Percentiles rank a stretch among this genome's conserved stretches.
Conservation (phyloP, 2,888 invertebrate genomes). For the Hypena proboscidalis region DNA sequence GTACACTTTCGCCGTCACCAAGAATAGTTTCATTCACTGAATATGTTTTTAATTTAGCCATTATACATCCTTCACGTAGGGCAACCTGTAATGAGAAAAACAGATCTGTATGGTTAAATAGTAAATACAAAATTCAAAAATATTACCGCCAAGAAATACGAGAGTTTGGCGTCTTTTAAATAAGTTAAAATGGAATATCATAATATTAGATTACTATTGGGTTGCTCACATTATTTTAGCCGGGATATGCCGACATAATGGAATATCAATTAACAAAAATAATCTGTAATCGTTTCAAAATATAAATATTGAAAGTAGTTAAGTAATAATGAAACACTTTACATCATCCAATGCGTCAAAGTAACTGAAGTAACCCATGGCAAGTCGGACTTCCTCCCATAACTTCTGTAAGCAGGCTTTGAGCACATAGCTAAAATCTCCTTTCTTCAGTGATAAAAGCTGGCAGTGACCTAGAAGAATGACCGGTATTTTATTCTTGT, state of each 20-base stretch:
- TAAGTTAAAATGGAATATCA: no score
- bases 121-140: no score
- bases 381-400: constrained; percentile 86
- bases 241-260: no score
- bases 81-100: constrained; percentile 64
- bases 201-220: no score
- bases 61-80: constrained; percentile 87
- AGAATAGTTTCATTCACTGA: constrained; percentile 82
- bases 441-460: constrained; percentile 85
- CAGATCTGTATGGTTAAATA: constrained; percentile 2
- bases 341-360: constrained; percentile 87
- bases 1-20: constrained; percentile 79
- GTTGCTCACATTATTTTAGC: no score
- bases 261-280: no score
- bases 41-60: constrained; percentile 86
- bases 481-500: no score
- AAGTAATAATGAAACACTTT: no score
- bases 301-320: no score
- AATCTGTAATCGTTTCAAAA: no score
- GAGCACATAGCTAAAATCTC: constrained; percentile 87
- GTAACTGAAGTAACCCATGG: constrained; percentile 87
- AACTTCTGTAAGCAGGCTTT: constrained; percentile 84
- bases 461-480: constrained; percentile 81
- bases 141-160: no score
- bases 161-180: no score